Percentiles rank a stretch among this genome's conserved stretches.
Conservation (phyloP, 2,113 vertebrate species). For the Ascaphus truei region DNA sequence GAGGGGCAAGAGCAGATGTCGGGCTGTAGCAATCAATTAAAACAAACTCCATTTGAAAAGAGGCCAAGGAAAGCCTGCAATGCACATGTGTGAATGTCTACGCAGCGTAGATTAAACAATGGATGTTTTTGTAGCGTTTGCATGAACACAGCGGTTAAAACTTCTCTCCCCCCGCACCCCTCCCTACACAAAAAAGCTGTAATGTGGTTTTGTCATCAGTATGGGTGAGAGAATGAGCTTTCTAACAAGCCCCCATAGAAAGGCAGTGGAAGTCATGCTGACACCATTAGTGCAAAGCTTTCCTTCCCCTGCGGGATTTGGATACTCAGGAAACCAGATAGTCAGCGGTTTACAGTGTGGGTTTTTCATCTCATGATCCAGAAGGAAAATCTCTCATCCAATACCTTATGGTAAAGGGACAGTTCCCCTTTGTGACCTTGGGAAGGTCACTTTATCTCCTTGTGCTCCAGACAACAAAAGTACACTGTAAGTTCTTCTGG, state of each 20-base stretch:
- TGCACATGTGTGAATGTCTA: conserved; percentile 20
- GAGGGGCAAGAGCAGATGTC: neutral
- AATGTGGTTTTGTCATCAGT: conserved; percentile 27
- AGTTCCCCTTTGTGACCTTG: neutral
- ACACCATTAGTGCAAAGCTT: conserved; percentile 8
- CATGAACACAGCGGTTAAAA: conserved; percentile 1
- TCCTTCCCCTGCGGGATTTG: conserved; percentile 2
- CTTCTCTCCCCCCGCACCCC: conserved; percentile 1
- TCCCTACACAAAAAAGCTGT: conserved; percentile 21
- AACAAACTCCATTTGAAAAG: conserved; percentile 3
- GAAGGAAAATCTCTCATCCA: neutral
- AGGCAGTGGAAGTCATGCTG: conserved; percentile 20
- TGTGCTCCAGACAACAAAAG: too few relatives aligned
- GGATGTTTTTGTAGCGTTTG: conserved; percentile 20
- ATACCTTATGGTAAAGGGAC: neutral
- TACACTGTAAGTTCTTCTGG: too few relatives aligned
- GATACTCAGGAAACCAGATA: conserved; percentile 14
- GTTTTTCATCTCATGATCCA: conserved; percentile 13
- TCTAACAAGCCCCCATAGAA: conserved; percentile 4
- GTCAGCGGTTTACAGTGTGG: conserved; percentile 11
- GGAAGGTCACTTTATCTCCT: too few relatives aligned
- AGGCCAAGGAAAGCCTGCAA: neutral
- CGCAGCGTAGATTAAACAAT: conserved; percentile 1
- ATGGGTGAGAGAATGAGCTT: conserved; percentile 1
- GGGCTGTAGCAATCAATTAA: neutral